Evolutionary conservation across 2,113 vertebrate species (phyloP).

Genomic region (Theristicus caerulescens): DNA sequence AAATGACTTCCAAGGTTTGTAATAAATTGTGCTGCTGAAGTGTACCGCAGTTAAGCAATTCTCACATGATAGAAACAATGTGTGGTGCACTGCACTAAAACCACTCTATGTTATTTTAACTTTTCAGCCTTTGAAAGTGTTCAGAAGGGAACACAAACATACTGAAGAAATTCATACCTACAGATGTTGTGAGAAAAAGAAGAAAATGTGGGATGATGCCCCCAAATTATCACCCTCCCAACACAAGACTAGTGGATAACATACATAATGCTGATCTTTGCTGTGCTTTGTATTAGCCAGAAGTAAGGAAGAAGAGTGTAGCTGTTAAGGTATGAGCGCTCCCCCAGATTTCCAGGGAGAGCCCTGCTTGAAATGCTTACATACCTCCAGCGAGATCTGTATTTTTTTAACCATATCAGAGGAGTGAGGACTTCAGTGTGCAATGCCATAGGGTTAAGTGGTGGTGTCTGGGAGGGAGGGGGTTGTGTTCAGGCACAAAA

Average conservation of each 20-base stretch:
- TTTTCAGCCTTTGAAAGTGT: background rate
- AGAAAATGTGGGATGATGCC: background rate
- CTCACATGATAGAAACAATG: conserved; percentile 56
- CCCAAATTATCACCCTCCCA: background rate
- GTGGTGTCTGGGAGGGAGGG: background rate
- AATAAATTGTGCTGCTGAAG: conserved; percentile 54
- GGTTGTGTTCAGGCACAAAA: background rate
- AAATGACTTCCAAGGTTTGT: conserved; percentile 65
- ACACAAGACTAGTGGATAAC: background rate
- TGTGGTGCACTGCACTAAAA: conserved; percentile 18
- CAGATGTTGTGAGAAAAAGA: background rate
- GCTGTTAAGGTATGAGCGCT: background rate
- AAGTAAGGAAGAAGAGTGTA: background rate
- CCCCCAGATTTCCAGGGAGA: background rate
- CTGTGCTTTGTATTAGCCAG: background rate
- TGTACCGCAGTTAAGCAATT: conserved; percentile 39
- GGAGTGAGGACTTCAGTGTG: background rate
- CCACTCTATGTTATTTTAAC: conserved; percentile 3
- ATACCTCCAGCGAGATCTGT: background rate
- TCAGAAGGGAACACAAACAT: background rate
- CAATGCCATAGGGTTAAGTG: background rate
- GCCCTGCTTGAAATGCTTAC: background rate
- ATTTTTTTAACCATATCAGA: background rate
- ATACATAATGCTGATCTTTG: background rate
- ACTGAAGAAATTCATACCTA: background rate